Percentiles rank a stretch among this genome's conserved stretches.
These are phyloP conservation scores for Phragmatobia fuliginosa DNA, from an alignment of 2,888 invertebrate genomes.

Conservation along the genomic window DNA sequence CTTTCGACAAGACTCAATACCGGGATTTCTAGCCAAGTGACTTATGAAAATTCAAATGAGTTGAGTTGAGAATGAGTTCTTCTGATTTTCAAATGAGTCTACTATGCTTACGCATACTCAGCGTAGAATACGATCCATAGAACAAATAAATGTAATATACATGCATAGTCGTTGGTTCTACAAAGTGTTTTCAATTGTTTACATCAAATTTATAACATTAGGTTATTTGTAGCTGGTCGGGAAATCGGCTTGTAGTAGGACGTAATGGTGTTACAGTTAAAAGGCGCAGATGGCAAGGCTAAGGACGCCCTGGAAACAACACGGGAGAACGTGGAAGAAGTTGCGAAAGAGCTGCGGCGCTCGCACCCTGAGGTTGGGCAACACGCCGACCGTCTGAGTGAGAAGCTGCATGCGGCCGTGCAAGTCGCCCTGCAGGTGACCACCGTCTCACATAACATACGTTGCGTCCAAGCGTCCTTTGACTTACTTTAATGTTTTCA, in stretches of 20 bases:
- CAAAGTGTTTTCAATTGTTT: too few species aligned
- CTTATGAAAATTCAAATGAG: too few species aligned
- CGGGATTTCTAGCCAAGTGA: too few species aligned
- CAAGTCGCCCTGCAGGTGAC: constrained; percentile 66
- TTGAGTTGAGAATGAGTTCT: too few species aligned
- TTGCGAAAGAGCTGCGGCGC: constrained; percentile 70
- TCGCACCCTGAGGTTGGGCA: constrained; percentile 79
- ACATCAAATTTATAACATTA: neutral
- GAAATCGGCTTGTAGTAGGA: too few species aligned
- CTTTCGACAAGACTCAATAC: too few species aligned
- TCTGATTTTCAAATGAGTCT: too few species aligned
- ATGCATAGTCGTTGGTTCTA: too few species aligned
- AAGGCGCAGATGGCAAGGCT: constrained; percentile 75
- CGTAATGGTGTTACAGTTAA: constrained; percentile 55
- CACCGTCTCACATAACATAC: neutral
- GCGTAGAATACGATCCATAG: too few species aligned
- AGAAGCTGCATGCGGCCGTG: constrained; percentile 69
- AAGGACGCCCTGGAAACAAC: constrained; percentile 72
- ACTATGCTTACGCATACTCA: too few species aligned
- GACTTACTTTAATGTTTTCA: neutral
- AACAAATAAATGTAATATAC: too few species aligned
- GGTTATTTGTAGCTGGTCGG: too few species aligned
- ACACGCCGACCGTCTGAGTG: constrained; percentile 66
- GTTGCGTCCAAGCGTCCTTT: neutral
- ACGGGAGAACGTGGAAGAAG: constrained; percentile 63